Evolutionary conservation across 2,888 invertebrate species (phyloP), one percentile per base, ranked within the genome.

Genomic region (Philhelius pedissequus): DNA sequence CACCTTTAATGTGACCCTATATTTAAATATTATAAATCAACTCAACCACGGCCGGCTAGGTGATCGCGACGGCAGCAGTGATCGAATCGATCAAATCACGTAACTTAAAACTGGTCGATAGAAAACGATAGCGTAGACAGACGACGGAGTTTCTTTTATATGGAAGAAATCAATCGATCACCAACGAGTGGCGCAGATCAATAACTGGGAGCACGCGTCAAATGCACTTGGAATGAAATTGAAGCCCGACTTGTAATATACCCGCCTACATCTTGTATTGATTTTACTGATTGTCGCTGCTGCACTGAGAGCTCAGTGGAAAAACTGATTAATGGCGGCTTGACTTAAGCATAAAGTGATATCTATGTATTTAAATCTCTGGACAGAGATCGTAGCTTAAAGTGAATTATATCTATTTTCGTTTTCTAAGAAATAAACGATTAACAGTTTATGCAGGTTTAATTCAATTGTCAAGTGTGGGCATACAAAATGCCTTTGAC

Each of bases 151-250:
- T 79, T 68, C 68, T 66, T 74, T 58, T 74, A 64, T 32, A 48
- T 64, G 45, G 20, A 38, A 20, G 27, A 13, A 68, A 73, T 70
- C 70, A 80, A 80, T 80, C 80, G 80, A 80, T 80, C 80, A 75
- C 69, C 45, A 69, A 64, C 52, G 52, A 69, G 56, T 75, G 75
- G 69, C 15, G 56, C 69, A 75, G 62, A 80, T 80, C 69, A 80
- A 75, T 80, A 80, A 80, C 75, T 75, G 75, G 70, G 80, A 75
- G 80, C 80, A 80, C 75, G 80, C 75, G 75, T 76, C 69, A 75
- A 62, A 62, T 75, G 48, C 60, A 74, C 54, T 80, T 69, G 50
- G 58, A 66, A 43, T 69, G 50, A 52, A 66, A 43, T 62, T 62
- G 35, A 18, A 27, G 50, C 48, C 50, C 71, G 73, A 60, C 75